phyloP scores from a whole-genome alignment of 2,888 invertebrate species.

The Macaria liturata region DNA sequence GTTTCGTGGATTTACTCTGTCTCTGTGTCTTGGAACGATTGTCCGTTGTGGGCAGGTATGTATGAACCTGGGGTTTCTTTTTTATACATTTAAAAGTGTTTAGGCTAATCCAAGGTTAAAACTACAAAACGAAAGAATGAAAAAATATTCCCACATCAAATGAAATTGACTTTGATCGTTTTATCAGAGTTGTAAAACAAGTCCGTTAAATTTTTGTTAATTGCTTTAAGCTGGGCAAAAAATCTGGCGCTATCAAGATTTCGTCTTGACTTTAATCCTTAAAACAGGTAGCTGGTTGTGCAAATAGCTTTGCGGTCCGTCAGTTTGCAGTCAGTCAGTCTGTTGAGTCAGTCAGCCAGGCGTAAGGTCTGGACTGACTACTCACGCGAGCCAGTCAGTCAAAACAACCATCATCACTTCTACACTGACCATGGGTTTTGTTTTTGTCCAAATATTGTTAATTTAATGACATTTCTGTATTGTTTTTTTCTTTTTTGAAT shows the following conservation, averaged over 20 bases:
- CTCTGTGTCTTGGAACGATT: too few relatives aligned
- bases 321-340: conserved; percentile 31
- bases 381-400: conserved; percentile 73
- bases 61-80: too few relatives aligned
- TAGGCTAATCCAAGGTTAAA: neutral
- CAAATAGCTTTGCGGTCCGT: conserved; percentile 43
- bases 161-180: conserved; percentile 13
- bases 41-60: too few relatives aligned
- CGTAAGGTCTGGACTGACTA: conserved; percentile 26
- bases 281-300: conserved; percentile 39
- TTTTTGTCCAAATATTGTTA: conserved; percentile 30
- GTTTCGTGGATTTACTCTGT: too few relatives aligned
- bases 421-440: conserved; percentile 36
- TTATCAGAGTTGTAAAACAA: conserved; percentile 18
- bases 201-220: conserved; percentile 19
- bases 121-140: neutral
- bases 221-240: conserved; percentile 10
- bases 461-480: too few relatives aligned
- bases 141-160: conserved; percentile 3
- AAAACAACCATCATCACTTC: conserved; percentile 79
- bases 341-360: conserved; percentile 25
- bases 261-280: conserved; percentile 20
- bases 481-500: too few relatives aligned
- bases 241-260: conserved; percentile 19
- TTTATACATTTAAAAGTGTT: too few relatives aligned